phyloP scores from a whole-genome alignment of 2,113 vertebrate genomes.

The Nicator chloris region DNA sequence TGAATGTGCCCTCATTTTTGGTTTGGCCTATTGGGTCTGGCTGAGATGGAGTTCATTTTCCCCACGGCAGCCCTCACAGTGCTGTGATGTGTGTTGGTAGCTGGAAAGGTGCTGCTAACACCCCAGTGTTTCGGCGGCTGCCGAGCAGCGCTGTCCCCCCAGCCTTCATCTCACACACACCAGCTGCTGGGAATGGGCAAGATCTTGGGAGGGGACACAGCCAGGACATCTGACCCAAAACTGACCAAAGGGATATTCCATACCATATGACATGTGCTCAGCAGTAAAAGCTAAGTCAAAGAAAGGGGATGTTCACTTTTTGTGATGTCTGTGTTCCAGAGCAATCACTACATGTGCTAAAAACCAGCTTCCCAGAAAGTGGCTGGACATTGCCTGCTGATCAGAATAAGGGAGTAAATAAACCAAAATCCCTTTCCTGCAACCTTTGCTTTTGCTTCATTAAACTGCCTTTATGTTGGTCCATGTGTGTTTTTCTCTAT shows the following conservation, averaged over 20 bases:
- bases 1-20: not conserved
- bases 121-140: rapidly evolving
- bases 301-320: not conserved
- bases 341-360: rapidly evolving
- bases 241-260: too few species aligned
- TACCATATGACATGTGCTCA: not conserved
- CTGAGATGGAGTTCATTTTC: not conserved
- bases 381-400: not conserved
- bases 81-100: not conserved
- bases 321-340: not conserved
- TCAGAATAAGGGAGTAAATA: not conserved
- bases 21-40: not conserved
- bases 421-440: too few species aligned
- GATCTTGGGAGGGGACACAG: not conserved
- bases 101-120: not conserved
- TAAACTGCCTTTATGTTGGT: not conserved
- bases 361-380: not conserved
- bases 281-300: not conserved
- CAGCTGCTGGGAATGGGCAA: not conserved
- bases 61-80: rapidly evolving
- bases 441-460: not conserved
- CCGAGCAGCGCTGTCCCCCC: rapidly evolving
- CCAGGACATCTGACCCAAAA: not conserved
- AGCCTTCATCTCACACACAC: rapidly evolving
- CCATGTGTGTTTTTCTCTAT: not conserved